Evolutionary conservation across 2,113 vertebrate species (phyloP).

Genomic region (Clupea harengus): DNA sequence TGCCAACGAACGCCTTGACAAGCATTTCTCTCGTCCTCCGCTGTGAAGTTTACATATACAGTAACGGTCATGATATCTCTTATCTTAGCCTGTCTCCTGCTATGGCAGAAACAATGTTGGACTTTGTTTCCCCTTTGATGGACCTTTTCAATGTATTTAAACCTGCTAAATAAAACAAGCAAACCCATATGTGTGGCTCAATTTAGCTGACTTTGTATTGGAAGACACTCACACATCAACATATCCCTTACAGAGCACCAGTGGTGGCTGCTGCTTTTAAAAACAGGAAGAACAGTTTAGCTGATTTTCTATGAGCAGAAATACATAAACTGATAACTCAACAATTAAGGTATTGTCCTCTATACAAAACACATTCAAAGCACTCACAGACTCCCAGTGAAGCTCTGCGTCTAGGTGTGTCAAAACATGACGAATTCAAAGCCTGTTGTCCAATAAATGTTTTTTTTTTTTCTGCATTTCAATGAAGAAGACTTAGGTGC

Average conservation of each 20-base stretch:
- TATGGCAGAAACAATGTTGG: slow-evolving; percentile 68
- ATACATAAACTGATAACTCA: no score
- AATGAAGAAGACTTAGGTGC: no score
- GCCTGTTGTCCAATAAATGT: no score
- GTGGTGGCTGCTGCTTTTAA: no score
- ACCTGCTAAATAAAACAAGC: slow-evolving; percentile 71
- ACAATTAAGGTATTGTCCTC: no score
- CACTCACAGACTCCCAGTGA: no score
- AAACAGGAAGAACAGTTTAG: no score
- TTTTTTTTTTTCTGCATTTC: no score
- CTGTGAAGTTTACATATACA: slow-evolving; percentile 72
- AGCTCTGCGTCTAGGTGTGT: no score
- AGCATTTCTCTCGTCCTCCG: slow-evolving; percentile 53
- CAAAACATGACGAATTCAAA: no score
- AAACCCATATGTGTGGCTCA: slow-evolving; percentile 41
- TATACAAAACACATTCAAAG: no score
- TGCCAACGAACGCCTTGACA: slow-evolving; percentile 56
- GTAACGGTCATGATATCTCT: slow-evolving; percentile 58
- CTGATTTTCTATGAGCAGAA: no score
- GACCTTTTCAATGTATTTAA: slow-evolving; percentile 74
- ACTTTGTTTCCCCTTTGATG: slow-evolving; percentile 68
- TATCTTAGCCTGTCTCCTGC: slow-evolving; percentile 45
- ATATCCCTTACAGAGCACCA: neutral
- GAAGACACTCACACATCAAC: neutral
- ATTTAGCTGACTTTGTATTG: neutral